Evolutionary conservation across 2,113 vertebrate species (phyloP).

Genomic region (Cyphomyrus plagiostoma): DNA sequence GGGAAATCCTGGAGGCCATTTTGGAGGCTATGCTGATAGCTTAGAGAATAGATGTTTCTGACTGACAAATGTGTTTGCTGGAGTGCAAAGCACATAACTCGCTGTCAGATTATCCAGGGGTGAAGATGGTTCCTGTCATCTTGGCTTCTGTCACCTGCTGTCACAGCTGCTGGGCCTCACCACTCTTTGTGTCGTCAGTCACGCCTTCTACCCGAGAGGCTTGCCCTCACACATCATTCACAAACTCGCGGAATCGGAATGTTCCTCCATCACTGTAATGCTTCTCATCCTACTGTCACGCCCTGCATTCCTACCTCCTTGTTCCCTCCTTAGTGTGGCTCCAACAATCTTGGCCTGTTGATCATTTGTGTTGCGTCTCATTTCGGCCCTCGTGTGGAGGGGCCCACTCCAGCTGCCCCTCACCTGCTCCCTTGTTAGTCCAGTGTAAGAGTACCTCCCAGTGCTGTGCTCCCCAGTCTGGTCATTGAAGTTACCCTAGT

Average conservation of each 20-base stretch:
- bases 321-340: no score
- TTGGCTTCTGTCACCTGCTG: conserved; percentile 24
- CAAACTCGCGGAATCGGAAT: not conserved
- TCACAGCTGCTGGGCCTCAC: not conserved
- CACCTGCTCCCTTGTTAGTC: no score
- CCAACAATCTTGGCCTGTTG: no score
- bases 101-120: conserved; percentile 43
- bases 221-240: not conserved
- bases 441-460: no score
- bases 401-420: no score
- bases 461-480: no score
- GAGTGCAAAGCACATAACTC: conserved; percentile 42
- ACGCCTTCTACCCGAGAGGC: not conserved
- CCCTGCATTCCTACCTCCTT: no score
- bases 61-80: conserved; percentile 28
- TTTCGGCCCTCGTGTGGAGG: no score
- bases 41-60: not conserved
- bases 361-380: no score
- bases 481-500: no score
- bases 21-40: not conserved
- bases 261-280: not conserved
- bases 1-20: not conserved
- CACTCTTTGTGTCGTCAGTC: no score
- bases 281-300: no score
- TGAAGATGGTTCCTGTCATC: conserved; percentile 36